Conservation (phyloP, 2,113 vertebrate species). For the Salvelinus sp. region DNA sequence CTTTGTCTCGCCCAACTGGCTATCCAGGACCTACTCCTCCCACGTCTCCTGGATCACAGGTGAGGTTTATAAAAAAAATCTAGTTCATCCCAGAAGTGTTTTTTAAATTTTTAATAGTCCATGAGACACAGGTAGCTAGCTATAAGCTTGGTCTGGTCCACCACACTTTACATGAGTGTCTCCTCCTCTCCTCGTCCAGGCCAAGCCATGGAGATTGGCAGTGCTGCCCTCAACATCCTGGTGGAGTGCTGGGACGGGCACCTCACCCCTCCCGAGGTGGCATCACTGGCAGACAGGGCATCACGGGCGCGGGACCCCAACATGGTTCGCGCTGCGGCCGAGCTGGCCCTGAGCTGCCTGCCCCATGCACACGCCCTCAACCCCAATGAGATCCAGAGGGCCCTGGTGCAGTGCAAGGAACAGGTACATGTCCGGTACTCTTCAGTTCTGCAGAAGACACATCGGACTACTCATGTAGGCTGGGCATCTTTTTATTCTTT, state of each 20-base stretch:
- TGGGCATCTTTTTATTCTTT: background rate
- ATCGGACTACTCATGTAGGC: no score
- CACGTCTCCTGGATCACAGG: slow-evolving; percentile 99
- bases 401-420: slow-evolving; percentile 97
- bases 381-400: slow-evolving; percentile 98
- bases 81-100: background rate
- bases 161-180: background rate
- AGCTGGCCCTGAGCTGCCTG: slow-evolving; percentile 95
- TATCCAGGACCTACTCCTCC: slow-evolving; percentile 97
- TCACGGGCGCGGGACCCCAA: slow-evolving; percentile 95
- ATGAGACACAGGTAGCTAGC: no score
- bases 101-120: no score
- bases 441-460: no score
- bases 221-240: slow-evolving; percentile 94
- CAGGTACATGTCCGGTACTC: slow-evolving; percentile 74
- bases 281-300: slow-evolving; percentile 92
- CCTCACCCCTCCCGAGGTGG: slow-evolving; percentile 95
- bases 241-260: slow-evolving; percentile 99
- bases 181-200: slow-evolving; percentile 69
- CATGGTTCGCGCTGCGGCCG: slow-evolving; percentile 97
- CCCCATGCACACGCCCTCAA: slow-evolving; percentile 97
- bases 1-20: slow-evolving; percentile 99
- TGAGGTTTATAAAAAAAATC: slow-evolving; percentile 47
- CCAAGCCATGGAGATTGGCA: slow-evolving; percentile 99
- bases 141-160: no score